Conservation (phyloP, 2,797 vertebrate genomes). For the Luscinia luscinia region DNA sequence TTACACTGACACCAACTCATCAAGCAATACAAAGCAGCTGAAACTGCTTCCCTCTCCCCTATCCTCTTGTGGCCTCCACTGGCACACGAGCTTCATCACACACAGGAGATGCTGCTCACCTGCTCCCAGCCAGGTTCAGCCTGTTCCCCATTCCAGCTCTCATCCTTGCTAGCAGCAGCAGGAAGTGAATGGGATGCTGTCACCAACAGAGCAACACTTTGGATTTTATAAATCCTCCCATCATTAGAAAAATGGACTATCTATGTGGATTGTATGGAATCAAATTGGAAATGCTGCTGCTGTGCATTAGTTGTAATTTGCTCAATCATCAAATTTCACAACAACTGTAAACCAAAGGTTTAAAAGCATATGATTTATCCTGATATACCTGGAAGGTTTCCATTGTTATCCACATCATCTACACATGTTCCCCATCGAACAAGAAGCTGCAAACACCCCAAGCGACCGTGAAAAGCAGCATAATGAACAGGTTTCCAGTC, state of each 20-base stretch:
- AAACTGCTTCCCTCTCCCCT: neutral
- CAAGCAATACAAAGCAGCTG: neutral
- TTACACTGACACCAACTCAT: neutral
- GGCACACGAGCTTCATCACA: neutral
- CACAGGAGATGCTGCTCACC: neutral
- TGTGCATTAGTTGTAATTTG: neutral
- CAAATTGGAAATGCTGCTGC: neutral
- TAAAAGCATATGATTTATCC: neutral
- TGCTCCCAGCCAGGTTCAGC: neutral
- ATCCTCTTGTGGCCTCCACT: neutral
- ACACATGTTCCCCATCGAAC: slow-evolving; percentile 77
- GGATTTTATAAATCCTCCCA: neutral
- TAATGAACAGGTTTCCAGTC: slow-evolving; percentile 82
- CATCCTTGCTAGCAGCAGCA: neutral
- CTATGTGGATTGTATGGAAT: neutral
- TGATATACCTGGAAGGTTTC: slow-evolving; percentile 81
- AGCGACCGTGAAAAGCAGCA: slow-evolving; percentile 82
- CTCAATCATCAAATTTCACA: neutral
- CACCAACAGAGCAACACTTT: neutral
- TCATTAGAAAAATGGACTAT: neutral
- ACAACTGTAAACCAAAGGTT: neutral
- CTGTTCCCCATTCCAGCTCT: neutral
- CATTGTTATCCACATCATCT: slow-evolving; percentile 78
- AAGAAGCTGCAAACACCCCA: slow-evolving; percentile 83
- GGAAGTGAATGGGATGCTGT: neutral